Evolutionary conservation across 2,797 vertebrate genomes (phyloP), one percentile per base, ranked within the genome.

Genomic region (Spea hammondii): DNA sequence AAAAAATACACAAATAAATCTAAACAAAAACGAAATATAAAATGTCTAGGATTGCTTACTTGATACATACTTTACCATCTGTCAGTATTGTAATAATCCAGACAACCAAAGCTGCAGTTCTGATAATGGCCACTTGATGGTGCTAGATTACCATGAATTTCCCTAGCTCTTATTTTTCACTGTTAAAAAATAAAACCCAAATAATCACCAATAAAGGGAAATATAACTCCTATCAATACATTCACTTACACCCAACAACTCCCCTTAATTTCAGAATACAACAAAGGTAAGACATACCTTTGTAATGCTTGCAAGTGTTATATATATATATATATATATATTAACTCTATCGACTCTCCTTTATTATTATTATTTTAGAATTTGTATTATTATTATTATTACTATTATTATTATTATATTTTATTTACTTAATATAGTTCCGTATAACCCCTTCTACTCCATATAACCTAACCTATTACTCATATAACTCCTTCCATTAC

Each of bases 101-200:
- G 32, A 32, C 3, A 32, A 32, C 32, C 7, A 6, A 62, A 32
- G 14, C n/a, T 62, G 59, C 59, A 62, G 5, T 62, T n/a, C 59
- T 6, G 53, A 66, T 55, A 60, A 44, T 59, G 65, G 48, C 72
- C 78, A 80, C 78, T 48, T 49, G 66, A 72, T 80, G 78, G 72
- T 69, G 66, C 72, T 80, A 70, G 48, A 70, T 80, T 60, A 68
- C 75, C 78, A 75, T 59, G 46, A 32, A 80, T 65, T 5, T n/a
- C 5, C 2, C 45, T 45, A 45, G 4, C 45, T 60, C 32, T 62
- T 65, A 64, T 65, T 72, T 4, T 32, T 55, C 51, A 12, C 12
- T 64, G 5, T 44, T 60, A 6, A 17, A 62, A 7, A 2, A n/a
- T 62, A 4, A 6, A 17, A 17, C 44, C 59, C 14, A 6, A 62